These are phyloP conservation scores for Engystomops pustulosus DNA, from an alignment of 2,113 vertebrate species.

Conservation along the genomic window DNA sequence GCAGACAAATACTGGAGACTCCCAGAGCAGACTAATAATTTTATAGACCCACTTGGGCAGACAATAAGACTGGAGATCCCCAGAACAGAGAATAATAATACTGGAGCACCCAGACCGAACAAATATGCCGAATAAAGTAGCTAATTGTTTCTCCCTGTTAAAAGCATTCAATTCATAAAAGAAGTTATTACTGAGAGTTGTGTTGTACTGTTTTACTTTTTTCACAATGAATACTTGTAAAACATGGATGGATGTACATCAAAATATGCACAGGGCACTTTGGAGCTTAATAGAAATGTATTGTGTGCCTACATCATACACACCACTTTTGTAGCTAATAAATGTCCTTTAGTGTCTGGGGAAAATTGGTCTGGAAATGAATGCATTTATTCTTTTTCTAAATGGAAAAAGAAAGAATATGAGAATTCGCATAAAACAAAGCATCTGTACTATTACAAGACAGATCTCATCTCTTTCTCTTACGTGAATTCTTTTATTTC, in stretches of 20 bases:
- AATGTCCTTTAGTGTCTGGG: slow-evolving; percentile 1
- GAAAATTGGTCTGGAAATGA: slow-evolving; percentile 11
- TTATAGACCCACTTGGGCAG: no score
- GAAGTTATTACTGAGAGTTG: background rate
- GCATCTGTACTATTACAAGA: slow-evolving; percentile 17
- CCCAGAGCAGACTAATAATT: no score
- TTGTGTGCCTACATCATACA: background rate
- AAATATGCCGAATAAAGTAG: no score
- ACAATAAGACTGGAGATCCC: no score
- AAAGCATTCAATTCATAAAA: background rate
- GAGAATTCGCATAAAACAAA: slow-evolving; percentile 33
- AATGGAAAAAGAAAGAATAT: slow-evolving; percentile 23
- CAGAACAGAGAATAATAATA: no score
- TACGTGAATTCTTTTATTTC: background rate
- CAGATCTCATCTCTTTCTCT: slow-evolving; percentile 12
- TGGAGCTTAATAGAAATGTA: background rate
- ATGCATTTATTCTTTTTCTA: slow-evolving; percentile 18
- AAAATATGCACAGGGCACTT: background rate
- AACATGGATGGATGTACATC: background rate
- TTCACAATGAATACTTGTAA: background rate
- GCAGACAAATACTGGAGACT: no score
- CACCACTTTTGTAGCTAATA: slow-evolving; percentile 1
- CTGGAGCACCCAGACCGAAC: no score
- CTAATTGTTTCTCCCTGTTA: background rate
- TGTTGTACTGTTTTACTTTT: background rate